Evolutionary conservation across 2,113 vertebrate genomes (phyloP), one percentile per base, ranked within the genome.

Genomic region (Ibidorhyncha struthersii): DNA sequence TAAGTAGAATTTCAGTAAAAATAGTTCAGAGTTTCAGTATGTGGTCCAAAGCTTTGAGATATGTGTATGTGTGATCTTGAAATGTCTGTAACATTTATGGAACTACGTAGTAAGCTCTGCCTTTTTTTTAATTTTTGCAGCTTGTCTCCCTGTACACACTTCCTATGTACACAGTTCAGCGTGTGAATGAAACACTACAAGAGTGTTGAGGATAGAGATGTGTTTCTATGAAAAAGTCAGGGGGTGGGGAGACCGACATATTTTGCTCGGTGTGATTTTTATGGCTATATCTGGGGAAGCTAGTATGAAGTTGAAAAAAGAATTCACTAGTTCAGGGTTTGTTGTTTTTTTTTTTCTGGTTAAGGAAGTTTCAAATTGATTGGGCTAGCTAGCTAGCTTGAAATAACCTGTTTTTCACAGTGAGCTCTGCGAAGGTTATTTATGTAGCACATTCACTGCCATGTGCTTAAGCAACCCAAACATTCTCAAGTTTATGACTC

Each of bases 381-480:
- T 53, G 14, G 80, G 59, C 72, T 74, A 17, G 63, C 70, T 71
- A 66, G 59, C 78, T 82, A 32, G 72, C 89, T 92, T 71, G 69
- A 86, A 91, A 77, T 91, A 82, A 69, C 67, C 32, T 76, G 30
- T 29, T 95, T 91, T 73, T 89, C 76, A 81, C 80, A 74, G 55
- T 38, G 38, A 91, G 47, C 49, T 86, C 43, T 69, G 40, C 9
- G 10, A 55, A 73, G 50, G 45, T 90, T 96, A 80, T 93, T 93
- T 96, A 73, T 4, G 2, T 72, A 77, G 67, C 58, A 83, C 71
- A 73, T 93, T 65, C 93, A 70, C 82, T 89, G 62, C 55, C 30
- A 43, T 66, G 82, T 74, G 53, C 72, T 90, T 97, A 77, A 96
- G 89, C 90, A 88, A 95, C 71, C n/a, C 52, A 82, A 95, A 89